These are phyloP conservation scores for Pachydiplax longipennis DNA, from an alignment of 2,888 invertebrate genomes.

Conservation along the genomic window DNA sequence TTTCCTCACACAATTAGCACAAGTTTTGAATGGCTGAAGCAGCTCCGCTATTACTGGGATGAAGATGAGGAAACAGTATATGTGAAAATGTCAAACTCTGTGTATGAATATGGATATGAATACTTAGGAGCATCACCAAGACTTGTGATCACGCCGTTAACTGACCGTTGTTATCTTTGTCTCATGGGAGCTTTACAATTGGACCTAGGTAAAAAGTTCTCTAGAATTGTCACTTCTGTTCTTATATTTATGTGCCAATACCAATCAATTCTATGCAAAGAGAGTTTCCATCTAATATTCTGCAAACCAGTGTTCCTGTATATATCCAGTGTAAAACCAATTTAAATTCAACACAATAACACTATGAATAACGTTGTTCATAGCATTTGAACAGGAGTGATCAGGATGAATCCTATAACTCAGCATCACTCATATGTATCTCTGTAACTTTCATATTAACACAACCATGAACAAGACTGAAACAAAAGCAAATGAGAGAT, in stretches of 20 bases:
- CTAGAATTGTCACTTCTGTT: neutral
- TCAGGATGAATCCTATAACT: too few relatives aligned
- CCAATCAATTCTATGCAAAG: too few relatives aligned
- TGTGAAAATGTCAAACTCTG: slow-evolving; percentile 53
- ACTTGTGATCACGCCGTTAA: slow-evolving; percentile 87
- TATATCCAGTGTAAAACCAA: too few relatives aligned
- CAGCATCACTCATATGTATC: too few relatives aligned
- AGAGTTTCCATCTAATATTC: too few relatives aligned
- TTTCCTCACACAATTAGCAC: slow-evolving; percentile 59
- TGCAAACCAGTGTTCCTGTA: too few relatives aligned
- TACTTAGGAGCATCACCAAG: slow-evolving; percentile 87
- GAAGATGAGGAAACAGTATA: slow-evolving; percentile 75
- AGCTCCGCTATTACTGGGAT: slow-evolving; percentile 89
- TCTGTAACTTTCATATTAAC: too few relatives aligned
- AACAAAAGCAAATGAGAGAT: too few relatives aligned
- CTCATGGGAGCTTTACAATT: slow-evolving; percentile 89
- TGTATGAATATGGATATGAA: slow-evolving; percentile 72
- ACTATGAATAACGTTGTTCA: too few relatives aligned
- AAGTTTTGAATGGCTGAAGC: slow-evolving; percentile 90
- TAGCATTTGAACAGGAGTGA: too few relatives aligned
- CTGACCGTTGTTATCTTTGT: slow-evolving; percentile 87
- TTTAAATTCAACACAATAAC: too few relatives aligned
- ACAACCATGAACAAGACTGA: too few relatives aligned
- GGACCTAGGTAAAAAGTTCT: slow-evolving; percentile 68
- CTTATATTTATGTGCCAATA: neutral